Conservation (phyloP, 2,888 invertebrate species). For the Anorthoa munda region DNA sequence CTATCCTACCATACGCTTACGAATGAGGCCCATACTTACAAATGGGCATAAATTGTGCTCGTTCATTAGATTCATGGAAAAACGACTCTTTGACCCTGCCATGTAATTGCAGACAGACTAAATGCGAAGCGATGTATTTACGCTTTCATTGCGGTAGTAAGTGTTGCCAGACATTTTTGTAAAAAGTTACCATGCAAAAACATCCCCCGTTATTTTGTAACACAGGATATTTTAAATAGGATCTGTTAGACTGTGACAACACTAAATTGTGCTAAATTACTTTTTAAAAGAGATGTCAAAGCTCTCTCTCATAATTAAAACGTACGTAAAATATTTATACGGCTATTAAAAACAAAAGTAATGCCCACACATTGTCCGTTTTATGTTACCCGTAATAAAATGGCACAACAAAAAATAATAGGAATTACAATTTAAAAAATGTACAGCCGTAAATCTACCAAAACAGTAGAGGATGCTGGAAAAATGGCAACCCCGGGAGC, state of each 20-base stretch:
- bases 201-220: background rate
- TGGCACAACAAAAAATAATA: slow-evolving; percentile 56
- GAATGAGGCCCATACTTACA: slow-evolving; percentile 67
- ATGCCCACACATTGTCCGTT: slow-evolving; percentile 61
- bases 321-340: slow-evolving; percentile 56
- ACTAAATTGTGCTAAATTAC: slow-evolving; percentile 31
- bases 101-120: slow-evolving; percentile 71
- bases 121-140: slow-evolving; percentile 20
- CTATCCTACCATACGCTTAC: slow-evolving; percentile 27
- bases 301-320: slow-evolving; percentile 54
- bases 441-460: slow-evolving; percentile 60
- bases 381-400: slow-evolving; percentile 58
- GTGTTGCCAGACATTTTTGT: slow-evolving; percentile 22
- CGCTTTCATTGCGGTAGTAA: slow-evolving; percentile 24
- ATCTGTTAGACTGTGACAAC: slow-evolving; percentile 5
- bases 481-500: slow-evolving; percentile 65
- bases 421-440: slow-evolving; percentile 60
- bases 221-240: slow-evolving; percentile 2
- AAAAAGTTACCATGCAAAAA: background rate
- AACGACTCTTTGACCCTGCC: slow-evolving; percentile 78
- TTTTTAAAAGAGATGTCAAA: slow-evolving; percentile 44
- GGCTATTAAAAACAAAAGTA: slow-evolving; percentile 62
- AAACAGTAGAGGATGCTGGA: slow-evolving; percentile 60
- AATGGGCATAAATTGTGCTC: slow-evolving; percentile 80
- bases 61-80: slow-evolving; percentile 80